Conservation (phyloP, 2,888 invertebrate species). For the Eupithecia vulgata region DNA sequence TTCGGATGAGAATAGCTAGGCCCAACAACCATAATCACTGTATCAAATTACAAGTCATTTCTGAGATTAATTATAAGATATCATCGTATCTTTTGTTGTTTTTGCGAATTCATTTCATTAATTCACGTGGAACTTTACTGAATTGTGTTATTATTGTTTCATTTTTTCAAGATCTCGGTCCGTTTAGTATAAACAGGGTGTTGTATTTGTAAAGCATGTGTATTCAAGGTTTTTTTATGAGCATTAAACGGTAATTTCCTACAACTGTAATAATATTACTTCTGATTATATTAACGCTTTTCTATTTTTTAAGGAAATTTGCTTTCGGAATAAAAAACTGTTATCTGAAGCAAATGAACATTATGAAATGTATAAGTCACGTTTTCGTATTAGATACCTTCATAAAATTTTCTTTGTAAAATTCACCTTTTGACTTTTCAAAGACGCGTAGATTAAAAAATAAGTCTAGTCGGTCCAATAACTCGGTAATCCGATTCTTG, state of each 20-base stretch:
- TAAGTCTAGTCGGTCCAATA: conserved; percentile 13
- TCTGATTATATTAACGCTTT: neutral
- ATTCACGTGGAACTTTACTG: neutral
- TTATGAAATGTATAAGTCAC: neutral
- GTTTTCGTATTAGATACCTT: neutral
- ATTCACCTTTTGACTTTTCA: conserved; percentile 18
- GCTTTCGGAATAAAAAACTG: neutral
- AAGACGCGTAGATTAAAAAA: conserved; percentile 6
- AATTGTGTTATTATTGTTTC: neutral
- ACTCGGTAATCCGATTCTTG: neutral
- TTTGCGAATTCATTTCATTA: conserved; percentile 14
- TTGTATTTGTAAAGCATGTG: neutral
- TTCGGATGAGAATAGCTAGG: conserved; percentile 35
- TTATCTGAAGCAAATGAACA: neutral
- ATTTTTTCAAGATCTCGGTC: neutral
- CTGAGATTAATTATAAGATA: conserved; percentile 42
- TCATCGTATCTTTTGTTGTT: conserved; percentile 39
- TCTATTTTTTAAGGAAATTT: neutral
- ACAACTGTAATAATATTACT: neutral
- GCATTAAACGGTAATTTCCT: neutral
- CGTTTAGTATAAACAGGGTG: neutral
- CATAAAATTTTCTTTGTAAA: neutral
- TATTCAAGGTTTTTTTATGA: neutral
- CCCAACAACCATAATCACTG: conserved; percentile 24
- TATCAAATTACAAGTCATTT: conserved; percentile 39